Evolutionary conservation across 2,888 invertebrate species (phyloP).

Genomic region (Camptogramma bilineatum): DNA sequence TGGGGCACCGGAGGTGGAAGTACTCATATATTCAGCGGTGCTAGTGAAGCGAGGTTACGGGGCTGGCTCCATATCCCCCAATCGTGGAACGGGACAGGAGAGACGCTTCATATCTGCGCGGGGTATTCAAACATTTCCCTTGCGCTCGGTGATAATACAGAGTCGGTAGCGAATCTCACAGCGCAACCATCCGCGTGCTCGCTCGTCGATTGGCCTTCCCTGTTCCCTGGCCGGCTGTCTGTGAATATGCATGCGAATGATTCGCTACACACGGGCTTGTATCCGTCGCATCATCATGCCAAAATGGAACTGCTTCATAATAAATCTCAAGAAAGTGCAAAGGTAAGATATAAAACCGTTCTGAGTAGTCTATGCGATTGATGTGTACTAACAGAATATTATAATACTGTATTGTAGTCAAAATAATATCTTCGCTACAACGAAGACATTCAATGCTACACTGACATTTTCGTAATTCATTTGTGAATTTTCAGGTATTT

Average conservation of each 20-base stretch:
- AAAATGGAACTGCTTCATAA: conserved; percentile 94
- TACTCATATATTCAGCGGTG: conserved; percentile 88
- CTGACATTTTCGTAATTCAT: too few species aligned
- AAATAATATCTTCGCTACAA: too few species aligned
- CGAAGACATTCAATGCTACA: too few species aligned
- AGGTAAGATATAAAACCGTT: conserved; percentile 71
- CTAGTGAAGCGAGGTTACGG: conserved; percentile 91
- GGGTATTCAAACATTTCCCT: conserved; percentile 91
- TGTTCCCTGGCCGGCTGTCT: conserved; percentile 87
- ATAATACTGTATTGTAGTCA: background rate
- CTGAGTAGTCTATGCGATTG: background rate
- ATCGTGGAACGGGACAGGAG: conserved; percentile 88
- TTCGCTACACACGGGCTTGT: conserved; percentile 83
- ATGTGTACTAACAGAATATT: background rate
- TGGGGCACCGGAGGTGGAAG: conserved; percentile 90
- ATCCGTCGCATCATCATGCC: conserved; percentile 89
- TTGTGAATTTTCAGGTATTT: conserved; percentile 83
- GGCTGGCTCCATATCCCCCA: conserved; percentile 94
- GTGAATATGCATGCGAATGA: conserved; percentile 89
- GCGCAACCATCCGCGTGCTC: conserved; percentile 90
- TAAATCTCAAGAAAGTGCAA: conserved; percentile 89
- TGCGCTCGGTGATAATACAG: conserved; percentile 77
- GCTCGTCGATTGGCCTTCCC: conserved; percentile 87
- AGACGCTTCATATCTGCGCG: conserved; percentile 91
- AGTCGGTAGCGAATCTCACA: conserved; percentile 87